Evolutionary conservation across 2,113 vertebrate genomes (phyloP).

Genomic region (Thinocorus orbignyianus): DNA sequence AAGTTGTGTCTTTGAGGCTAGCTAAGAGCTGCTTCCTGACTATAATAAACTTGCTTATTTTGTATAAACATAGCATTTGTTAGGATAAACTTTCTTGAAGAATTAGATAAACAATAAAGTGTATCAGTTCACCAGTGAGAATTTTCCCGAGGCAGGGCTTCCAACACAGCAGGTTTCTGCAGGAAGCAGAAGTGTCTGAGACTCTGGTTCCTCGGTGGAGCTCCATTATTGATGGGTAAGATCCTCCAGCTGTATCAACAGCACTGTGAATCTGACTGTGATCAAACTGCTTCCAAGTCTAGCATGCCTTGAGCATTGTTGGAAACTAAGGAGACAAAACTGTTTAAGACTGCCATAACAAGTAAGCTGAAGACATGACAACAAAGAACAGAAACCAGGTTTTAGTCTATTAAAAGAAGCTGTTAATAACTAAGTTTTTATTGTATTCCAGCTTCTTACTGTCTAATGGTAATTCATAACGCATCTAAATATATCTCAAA

Average conservation of each 20-base stretch:
- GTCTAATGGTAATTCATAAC: neutral
- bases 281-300: neutral
- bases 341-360: neutral
- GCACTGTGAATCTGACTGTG: neutral
- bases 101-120: neutral
- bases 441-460: neutral
- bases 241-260: neutral
- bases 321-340: neutral
- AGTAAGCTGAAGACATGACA: neutral
- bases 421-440: neutral
- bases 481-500: neutral
- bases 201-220: neutral
- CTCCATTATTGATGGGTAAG: neutral
- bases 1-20: neutral
- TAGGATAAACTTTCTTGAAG: neutral
- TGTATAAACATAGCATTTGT: neutral
- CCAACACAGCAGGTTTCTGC: neutral
- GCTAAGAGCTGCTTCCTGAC: neutral
- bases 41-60: neutral
- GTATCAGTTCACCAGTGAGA: neutral
- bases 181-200: neutral
- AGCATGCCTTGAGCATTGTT: neutral
- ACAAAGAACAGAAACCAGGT: neutral
- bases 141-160: neutral
- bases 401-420: neutral